Evolutionary conservation across 2,888 invertebrate genomes (phyloP), one percentile per base, ranked within the genome.

Genomic region (Heliconius ethilla): DNA sequence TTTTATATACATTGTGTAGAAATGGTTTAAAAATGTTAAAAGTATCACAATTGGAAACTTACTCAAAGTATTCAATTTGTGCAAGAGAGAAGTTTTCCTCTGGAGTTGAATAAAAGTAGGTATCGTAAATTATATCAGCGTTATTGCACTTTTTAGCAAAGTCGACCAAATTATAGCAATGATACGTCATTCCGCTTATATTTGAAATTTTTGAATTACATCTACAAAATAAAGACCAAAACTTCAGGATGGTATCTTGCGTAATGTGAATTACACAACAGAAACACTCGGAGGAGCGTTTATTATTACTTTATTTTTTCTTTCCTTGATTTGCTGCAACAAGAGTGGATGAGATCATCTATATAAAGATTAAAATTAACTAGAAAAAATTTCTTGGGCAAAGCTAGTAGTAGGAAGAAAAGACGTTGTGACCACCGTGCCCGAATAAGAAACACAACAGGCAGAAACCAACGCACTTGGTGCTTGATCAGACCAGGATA

Each of bases 1-100:
- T 45, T 45, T 45, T 45, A 15, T 40, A 40, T 40, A 40, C 3
- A 13, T 40, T 40, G 11, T 3, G 40, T 40, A 11, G 40, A 40
- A 40, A 40, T 40, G 11, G 3, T 40, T 40, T 40, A 45, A 45
- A 45, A 15, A 33, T 5, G 15, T 5, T 45, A 45, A 45, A 45
- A 45, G 0, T 15, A 45, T 45, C 45, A 15, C 1, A 45, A 15
- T 25, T 13, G 3, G 13, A 6, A 63, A 70, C 81, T 77, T 73
- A 82, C 82, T 79, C 75, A 33, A 70, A 78, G 78, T 81, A 82
- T 22, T 80, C 27, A n/a, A 83, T 76, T n/a, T 82, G 82, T 27
- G 83, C 81, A 11, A 83, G n/a, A 22, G 81, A 73, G 33, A 82
- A 82, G 3, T 70, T 70, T 33, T 80, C 81, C 1, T 29, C 22